A percentile compares a stretch with the other conserved stretches of the same genome.
Evolutionary conservation across 2,888 invertebrate genomes (phyloP).

Genomic region (Amphipoea lucens): DNA sequence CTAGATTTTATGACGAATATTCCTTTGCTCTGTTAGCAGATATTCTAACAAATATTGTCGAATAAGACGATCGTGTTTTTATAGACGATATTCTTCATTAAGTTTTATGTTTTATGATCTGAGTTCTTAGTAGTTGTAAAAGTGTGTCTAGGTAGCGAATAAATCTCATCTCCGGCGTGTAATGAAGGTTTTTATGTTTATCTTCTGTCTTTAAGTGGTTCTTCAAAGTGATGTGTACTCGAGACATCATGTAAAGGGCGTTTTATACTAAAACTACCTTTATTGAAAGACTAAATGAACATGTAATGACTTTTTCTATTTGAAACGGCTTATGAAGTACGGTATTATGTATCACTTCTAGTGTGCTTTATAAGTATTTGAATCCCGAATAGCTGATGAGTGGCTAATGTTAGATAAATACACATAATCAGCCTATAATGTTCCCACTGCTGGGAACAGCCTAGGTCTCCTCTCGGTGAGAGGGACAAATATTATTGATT

Average conservation of each 20-base stretch:
- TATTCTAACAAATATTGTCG: constrained; percentile 40
- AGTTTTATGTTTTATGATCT: constrained; percentile 23
- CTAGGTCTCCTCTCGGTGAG: too few relatives aligned
- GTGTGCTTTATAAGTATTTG: too few relatives aligned
- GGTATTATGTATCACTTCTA: background rate
- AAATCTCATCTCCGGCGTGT: constrained; percentile 34
- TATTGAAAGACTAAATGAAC: constrained; percentile 23
- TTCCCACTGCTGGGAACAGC: too few relatives aligned
- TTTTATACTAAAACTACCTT: constrained; percentile 29
- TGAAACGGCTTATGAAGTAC: background rate
- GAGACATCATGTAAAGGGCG: constrained; percentile 17
- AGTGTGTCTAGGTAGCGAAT: constrained; percentile 18
- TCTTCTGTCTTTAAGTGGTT: constrained; percentile 42
- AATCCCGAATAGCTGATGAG: background rate
- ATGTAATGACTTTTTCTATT: background rate
- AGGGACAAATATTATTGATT: background rate
- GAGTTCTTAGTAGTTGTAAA: constrained; percentile 37
- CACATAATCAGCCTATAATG: too few relatives aligned
- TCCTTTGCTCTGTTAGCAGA: constrained; percentile 26
- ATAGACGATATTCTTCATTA: constrained; percentile 3
- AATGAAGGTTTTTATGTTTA: constrained; percentile 47
- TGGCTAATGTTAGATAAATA: background rate
- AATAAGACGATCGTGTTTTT: constrained; percentile 32
- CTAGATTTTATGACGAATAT: constrained; percentile 43
- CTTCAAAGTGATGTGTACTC: constrained; percentile 38